Percentiles rank a stretch among this genome's conserved stretches.
Conservation (phyloP, 2,888 invertebrate genomes). For the Trypoxylon attenuatum region DNA sequence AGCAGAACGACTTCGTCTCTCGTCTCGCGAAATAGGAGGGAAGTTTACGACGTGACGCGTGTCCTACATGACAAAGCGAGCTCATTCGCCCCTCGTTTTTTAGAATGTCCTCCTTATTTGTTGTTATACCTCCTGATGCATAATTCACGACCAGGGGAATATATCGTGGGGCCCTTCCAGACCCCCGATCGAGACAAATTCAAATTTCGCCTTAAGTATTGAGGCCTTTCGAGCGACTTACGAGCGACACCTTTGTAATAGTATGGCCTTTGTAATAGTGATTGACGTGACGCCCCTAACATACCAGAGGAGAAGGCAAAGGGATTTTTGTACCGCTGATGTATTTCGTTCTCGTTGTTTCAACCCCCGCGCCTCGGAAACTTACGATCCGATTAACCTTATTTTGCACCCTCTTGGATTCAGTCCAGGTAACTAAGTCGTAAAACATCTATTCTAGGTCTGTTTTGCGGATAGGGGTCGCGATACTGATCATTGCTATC, state of each 20-base stretch:
- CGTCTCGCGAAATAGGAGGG: no score
- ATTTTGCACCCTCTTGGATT: no score
- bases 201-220: background rate
- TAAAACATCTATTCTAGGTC: no score
- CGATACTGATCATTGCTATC: no score
- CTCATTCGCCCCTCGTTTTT: constrained; percentile 28
- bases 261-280: background rate
- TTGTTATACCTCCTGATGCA: background rate
- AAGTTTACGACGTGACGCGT: constrained; percentile 65
- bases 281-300: background rate
- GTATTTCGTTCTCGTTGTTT: no score
- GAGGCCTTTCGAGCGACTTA: background rate
- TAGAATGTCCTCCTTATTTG: constrained; percentile 1
- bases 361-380: no score
- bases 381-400: no score
- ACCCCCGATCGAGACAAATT: background rate
- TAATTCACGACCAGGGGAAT: background rate
- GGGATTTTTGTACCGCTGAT: no score
- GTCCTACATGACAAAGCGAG: constrained; percentile 56
- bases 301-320: background rate
- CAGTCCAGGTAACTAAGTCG: no score
- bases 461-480: no score
- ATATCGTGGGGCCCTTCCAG: no score
- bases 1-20: constrained; percentile 1
- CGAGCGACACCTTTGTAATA: background rate